These are phyloP conservation scores for Lycia hirtaria DNA, from an alignment of 2,888 invertebrate genomes.

Conservation along the genomic window DNA sequence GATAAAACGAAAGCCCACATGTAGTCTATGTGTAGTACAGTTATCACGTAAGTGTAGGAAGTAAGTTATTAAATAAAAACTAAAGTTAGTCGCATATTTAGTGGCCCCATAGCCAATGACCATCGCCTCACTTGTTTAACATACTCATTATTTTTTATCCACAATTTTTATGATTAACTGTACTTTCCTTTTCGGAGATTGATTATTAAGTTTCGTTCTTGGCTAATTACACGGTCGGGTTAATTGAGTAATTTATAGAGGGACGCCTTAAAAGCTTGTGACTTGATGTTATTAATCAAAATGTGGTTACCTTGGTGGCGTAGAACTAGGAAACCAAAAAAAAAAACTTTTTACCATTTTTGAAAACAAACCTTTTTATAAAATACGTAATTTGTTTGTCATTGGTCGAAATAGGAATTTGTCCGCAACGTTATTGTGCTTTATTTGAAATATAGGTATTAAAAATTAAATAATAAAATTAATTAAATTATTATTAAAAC, in stretches of 20 bases:
- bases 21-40: too few relatives aligned
- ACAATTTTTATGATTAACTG: constrained; percentile 68
- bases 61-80: background rate
- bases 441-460: too few relatives aligned
- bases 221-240: constrained; percentile 71
- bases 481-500: too few relatives aligned
- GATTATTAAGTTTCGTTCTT: constrained; percentile 75
- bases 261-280: constrained; percentile 33
- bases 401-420: too few relatives aligned
- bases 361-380: too few relatives aligned
- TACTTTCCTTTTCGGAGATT: constrained; percentile 78
- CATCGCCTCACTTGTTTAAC: constrained; percentile 69
- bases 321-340: too few relatives aligned
- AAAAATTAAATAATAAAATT: too few relatives aligned
- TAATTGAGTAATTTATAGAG: constrained; percentile 74
- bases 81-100: constrained; percentile 42
- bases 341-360: too few relatives aligned
- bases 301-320: too few relatives aligned
- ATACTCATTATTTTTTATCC: constrained; percentile 77
- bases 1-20: too few relatives aligned
- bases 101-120: constrained; percentile 50
- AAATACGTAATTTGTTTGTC: too few relatives aligned
- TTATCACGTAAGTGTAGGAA: background rate
- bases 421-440: too few relatives aligned
- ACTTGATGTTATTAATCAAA: constrained; percentile 28